phyloP scores from a whole-genome alignment of 2,888 invertebrate genomes.

The Parnassius mnemosyne region DNA sequence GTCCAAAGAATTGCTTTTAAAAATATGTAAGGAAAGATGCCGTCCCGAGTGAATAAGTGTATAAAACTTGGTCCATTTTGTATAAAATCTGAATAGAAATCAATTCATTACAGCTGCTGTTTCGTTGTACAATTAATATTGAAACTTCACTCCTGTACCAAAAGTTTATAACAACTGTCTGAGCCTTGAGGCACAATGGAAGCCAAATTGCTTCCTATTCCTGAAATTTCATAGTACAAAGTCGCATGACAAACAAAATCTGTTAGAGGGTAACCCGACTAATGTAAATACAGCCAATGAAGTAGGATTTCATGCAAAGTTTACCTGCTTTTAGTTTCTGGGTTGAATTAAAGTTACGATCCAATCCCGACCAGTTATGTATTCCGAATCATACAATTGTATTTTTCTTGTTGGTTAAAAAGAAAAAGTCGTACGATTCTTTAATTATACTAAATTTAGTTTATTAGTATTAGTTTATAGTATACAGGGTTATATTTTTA shows the following conservation, averaged over 20 bases:
- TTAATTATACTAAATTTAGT: too few relatives aligned
- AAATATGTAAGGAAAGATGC: not conserved
- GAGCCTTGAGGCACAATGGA: constrained; percentile 11
- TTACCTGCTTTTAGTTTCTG: constrained; percentile 22
- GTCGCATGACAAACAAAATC: constrained; percentile 24
- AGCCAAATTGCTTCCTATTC: constrained; percentile 28
- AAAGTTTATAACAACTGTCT: constrained; percentile 26
- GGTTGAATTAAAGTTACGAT: constrained; percentile 14
- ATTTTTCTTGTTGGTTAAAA: too few relatives aligned
- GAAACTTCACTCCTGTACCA: constrained; percentile 30
- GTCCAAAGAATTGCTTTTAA: too few relatives aligned
- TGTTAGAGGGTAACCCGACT: constrained; percentile 27
- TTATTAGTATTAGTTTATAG: too few relatives aligned
- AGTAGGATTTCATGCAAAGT: constrained; percentile 29
- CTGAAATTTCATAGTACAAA: constrained; percentile 25
- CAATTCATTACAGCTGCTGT: constrained; percentile 29
- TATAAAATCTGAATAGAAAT: constrained; percentile 25
- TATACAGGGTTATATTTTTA: too few relatives aligned
- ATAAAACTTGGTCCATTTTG: constrained; percentile 9
- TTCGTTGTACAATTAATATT: constrained; percentile 31
- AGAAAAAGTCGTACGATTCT: too few relatives aligned
- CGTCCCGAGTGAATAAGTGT: not conserved
- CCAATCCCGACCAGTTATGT: too few relatives aligned
- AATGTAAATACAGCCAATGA: constrained; percentile 34
- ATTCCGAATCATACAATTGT: too few relatives aligned